These are phyloP conservation scores for Atlantisia rogersi DNA, from an alignment of 2,113 vertebrate genomes.

Conservation along the genomic window DNA sequence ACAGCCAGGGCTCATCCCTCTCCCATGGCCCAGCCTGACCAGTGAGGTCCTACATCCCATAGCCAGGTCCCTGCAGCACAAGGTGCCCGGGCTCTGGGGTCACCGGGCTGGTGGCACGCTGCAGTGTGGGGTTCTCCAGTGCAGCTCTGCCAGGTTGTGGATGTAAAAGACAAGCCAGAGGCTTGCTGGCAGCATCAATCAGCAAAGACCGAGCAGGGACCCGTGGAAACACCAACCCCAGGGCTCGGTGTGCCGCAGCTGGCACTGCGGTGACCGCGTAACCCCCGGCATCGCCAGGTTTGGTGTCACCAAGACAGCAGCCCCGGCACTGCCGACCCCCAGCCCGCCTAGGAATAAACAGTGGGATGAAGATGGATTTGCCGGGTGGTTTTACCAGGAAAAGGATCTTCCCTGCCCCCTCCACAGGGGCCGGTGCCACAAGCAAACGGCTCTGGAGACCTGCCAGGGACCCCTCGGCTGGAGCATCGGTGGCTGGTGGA, in stretches of 20 bases:
- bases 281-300: fast-evolving
- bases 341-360: not conserved
- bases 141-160: too few species aligned
- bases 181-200: too few species aligned
- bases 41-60: not conserved
- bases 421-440: not conserved
- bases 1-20: not conserved
- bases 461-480: not conserved
- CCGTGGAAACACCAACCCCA: not conserved
- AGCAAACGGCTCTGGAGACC: not conserved
- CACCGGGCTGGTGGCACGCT: too few species aligned
- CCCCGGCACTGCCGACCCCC: not conserved
- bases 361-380: not conserved
- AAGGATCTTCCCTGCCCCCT: not conserved
- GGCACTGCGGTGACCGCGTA: not conserved
- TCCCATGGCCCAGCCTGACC: not conserved
- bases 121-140: too few species aligned
- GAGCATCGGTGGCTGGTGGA: not conserved
- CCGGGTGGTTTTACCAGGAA: not conserved
- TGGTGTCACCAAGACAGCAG: not conserved
- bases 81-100: too few species aligned
- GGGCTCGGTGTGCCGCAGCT: fast-evolving
- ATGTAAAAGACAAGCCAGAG: too few species aligned
- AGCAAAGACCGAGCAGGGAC: not conserved
- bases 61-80: too few species aligned